Conservation (phyloP, 2,888 invertebrate genomes). For the Netelia melanura region DNA sequence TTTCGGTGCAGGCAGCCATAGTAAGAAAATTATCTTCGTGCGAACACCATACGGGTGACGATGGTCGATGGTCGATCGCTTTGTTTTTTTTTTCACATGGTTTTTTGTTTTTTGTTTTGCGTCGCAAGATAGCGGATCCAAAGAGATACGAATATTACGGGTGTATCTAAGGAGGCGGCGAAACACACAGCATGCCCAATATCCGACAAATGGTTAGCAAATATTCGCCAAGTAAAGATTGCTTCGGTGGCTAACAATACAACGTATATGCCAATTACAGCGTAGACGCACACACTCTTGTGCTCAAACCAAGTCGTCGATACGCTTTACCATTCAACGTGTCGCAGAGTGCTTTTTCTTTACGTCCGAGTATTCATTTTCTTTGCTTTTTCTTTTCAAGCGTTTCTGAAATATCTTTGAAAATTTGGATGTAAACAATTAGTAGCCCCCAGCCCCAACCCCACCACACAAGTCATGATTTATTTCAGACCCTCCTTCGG, state of each 20-base stretch:
- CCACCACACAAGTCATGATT: conserved; percentile 69
- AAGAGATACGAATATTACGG: conserved; percentile 31
- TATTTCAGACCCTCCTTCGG: conserved; percentile 65
- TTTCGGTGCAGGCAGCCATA: not conserved
- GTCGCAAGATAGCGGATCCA: conserved; percentile 44
- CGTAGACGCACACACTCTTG: not conserved
- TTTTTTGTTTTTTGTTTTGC: not conserved
- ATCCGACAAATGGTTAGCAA: conserved; percentile 48
- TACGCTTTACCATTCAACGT: not conserved
- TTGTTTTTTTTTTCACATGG: not conserved
- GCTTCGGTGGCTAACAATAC: conserved; percentile 20
- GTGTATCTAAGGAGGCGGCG: conserved; percentile 46
- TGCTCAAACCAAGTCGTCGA: not conserved
- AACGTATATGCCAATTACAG: conserved; percentile 8
- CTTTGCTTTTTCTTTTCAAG: not conserved
- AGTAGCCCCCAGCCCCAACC: conserved; percentile 68
- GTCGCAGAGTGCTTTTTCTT: conserved; percentile 18
- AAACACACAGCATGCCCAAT: conserved; percentile 63
- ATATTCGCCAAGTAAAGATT: conserved; percentile 46
- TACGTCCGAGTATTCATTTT: not conserved
- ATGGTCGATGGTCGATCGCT: not conserved
- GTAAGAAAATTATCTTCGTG: not conserved
- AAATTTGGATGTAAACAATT: conserved; percentile 69
- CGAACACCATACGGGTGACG: conserved; percentile 1
- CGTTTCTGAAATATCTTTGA: conserved; percentile 64